phyloP scores from a whole-genome alignment of 1,140 invertebrate genomes.

The Galendromus occidentalis region DNA sequence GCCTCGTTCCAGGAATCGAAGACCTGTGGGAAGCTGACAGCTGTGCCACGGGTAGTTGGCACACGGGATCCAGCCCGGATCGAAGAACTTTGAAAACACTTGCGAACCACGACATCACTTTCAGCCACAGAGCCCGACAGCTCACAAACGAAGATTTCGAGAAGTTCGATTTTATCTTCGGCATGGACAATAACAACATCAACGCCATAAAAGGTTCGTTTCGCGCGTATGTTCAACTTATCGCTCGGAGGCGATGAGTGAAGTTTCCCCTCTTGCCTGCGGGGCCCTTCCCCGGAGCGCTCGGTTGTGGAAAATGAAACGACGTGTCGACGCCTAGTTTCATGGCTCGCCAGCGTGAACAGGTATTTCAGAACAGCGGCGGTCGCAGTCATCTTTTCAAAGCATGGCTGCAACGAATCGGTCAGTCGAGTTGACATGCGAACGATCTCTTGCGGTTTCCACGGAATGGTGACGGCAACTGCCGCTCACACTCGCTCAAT shows the following conservation, averaged over 20 bases:
- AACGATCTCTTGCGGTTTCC: no score
- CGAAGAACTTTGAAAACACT: slow-evolving; percentile 38
- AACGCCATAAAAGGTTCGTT: slow-evolving; percentile 5
- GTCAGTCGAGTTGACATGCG: no score
- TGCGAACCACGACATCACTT: slow-evolving; percentile 39
- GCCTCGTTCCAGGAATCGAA: slow-evolving; percentile 11
- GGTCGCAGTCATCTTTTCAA: no score
- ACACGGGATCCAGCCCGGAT: slow-evolving; percentile 60
- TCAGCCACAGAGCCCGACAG: slow-evolving; percentile 48
- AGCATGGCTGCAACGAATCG: no score
- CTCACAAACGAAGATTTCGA: slow-evolving; percentile 47
- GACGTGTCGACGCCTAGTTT: no score
- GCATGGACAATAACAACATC: slow-evolving; percentile 71
- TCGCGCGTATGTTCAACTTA: background rate
- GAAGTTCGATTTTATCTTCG: slow-evolving; percentile 64
- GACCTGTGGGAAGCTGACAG: slow-evolving; percentile 61
- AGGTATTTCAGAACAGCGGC: no score
- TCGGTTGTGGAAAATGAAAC: no score
- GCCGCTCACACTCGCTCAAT: no score
- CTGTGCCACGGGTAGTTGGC: slow-evolving; percentile 61
- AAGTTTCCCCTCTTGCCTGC: background rate
- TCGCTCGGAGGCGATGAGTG: background rate
- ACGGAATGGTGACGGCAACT: no score
- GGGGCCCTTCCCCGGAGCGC: no score
- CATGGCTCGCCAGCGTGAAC: no score